phyloP scores from a whole-genome alignment of 2,888 invertebrate genomes.

The Eupithecia subfuscata region DNA sequence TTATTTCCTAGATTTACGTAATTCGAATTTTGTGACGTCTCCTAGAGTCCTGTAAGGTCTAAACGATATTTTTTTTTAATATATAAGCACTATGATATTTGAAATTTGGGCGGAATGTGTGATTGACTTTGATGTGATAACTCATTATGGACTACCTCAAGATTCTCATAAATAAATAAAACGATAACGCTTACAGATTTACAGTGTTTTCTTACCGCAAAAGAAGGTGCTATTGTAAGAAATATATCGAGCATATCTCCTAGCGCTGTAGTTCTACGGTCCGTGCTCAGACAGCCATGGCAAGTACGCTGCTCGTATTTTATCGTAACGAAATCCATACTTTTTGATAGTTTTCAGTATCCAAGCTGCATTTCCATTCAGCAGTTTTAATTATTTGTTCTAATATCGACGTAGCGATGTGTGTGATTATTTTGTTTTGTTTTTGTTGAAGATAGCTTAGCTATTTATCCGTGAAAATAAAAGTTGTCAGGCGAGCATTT shows the following conservation, averaged over 20 bases:
- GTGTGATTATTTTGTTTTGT: neutral
- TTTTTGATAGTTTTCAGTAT: neutral
- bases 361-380: neutral
- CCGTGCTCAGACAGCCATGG: constrained; percentile 40
- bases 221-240: neutral
- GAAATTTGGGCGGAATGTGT: too few relatives aligned
- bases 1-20: too few relatives aligned
- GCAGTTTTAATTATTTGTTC: neutral
- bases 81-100: too few relatives aligned
- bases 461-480: neutral
- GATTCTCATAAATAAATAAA: neutral
- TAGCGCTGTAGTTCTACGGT: constrained; percentile 30
- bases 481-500: too few relatives aligned
- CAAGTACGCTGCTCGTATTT: constrained; percentile 34
- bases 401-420: neutral
- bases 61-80: too few relatives aligned
- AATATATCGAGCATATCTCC: constrained; percentile 20
- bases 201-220: neutral
- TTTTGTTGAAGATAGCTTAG: neutral
- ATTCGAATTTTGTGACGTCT: too few relatives aligned
- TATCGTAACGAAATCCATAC: constrained; percentile 30
- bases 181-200: neutral
- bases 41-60: too few relatives aligned
- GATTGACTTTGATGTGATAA: too few relatives aligned
- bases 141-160: neutral